Evolutionary conservation across 1,140 invertebrate species (phyloP).

Genomic region (silkworm (Bombyx mori)): DNA sequence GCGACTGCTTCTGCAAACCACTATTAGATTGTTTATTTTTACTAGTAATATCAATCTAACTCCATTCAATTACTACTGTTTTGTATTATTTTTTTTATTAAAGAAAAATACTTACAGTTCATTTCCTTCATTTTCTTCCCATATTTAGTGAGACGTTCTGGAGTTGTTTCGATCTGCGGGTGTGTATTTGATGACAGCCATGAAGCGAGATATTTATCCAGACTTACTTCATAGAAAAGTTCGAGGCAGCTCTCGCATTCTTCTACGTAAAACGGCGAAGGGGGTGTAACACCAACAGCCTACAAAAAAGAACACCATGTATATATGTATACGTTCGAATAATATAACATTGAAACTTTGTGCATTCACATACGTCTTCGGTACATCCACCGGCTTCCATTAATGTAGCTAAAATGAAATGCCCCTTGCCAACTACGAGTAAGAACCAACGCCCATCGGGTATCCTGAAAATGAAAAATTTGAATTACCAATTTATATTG

Average conservation of each 20-base stretch:
- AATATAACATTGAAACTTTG: background rate
- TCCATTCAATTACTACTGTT: no score
- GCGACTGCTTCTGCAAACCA: no score
- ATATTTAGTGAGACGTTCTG: constrained; percentile 49
- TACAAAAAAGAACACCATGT: constrained; percentile 16
- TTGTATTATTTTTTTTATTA: background rate
- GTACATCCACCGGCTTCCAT: constrained; percentile 77
- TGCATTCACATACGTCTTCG: constrained; percentile 47
- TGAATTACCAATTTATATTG: background rate
- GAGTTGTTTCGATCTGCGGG: constrained; percentile 51
- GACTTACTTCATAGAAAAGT: constrained; percentile 56
- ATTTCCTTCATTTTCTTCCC: constrained; percentile 44
- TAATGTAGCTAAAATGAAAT: constrained; percentile 79
- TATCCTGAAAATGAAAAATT: constrained; percentile 41
- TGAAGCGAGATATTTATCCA: constrained; percentile 56
- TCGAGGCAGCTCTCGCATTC: constrained; percentile 68
- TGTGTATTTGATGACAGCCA: constrained; percentile 58
- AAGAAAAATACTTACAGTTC: constrained; percentile 26
- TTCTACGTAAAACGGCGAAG: constrained; percentile 67
- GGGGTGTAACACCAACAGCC: constrained; percentile 51
- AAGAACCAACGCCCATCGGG: constrained; percentile 78
- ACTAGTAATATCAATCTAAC: no score
- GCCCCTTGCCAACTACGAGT: constrained; percentile 80
- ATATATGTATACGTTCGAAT: constrained; percentile 1
- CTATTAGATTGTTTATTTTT: no score